Evolutionary conservation across 37 sponge, comb jelly and placozoan genomes (phyloP).

Genomic region (Petrosia ficiformis): DNA sequence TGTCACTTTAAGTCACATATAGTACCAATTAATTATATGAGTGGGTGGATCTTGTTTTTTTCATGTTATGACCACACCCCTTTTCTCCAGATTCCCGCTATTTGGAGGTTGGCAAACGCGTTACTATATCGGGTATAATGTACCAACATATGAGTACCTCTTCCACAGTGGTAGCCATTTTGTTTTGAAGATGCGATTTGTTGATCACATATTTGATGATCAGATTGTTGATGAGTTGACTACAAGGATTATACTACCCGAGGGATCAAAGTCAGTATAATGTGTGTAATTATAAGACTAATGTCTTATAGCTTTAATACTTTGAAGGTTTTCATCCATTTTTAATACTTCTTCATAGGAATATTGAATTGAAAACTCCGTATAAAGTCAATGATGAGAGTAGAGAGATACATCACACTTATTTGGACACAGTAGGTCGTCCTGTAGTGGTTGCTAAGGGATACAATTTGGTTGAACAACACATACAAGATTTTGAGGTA

Average conservation of each 20-base stretch:
- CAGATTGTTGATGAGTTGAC: conserved; percentile 66
- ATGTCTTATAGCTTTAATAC: not conserved
- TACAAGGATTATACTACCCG: conserved; percentile 81
- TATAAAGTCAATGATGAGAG: conserved; percentile 48
- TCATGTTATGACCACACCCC: no score
- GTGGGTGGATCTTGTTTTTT: no score
- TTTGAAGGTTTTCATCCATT: not conserved
- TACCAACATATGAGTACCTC: conserved; percentile 91
- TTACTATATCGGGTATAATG: conserved; percentile 92
- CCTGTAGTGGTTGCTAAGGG: conserved; percentile 69
- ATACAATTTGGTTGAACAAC: conserved; percentile 87
- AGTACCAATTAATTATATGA: no score
- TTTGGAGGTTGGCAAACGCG: conserved; percentile 98
- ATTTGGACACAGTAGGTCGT: conserved; percentile 93
- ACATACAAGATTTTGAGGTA: conserved; percentile 90
- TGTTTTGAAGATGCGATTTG: conserved; percentile 75
- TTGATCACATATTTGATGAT: conserved; percentile 92
- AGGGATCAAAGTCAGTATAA: conserved; percentile 87
- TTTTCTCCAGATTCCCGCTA: conserved; percentile 82
- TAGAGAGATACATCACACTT: conserved; percentile 67
- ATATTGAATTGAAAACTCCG: conserved; percentile 49
- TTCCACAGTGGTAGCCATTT: conserved; percentile 69
- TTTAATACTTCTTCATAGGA: conserved; percentile 27
- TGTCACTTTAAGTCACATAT: no score
- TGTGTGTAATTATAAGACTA: not conserved